These are phyloP conservation scores for Orthonevra nobilis DNA, from an alignment of 2,888 invertebrate genomes.

Conservation along the genomic window DNA sequence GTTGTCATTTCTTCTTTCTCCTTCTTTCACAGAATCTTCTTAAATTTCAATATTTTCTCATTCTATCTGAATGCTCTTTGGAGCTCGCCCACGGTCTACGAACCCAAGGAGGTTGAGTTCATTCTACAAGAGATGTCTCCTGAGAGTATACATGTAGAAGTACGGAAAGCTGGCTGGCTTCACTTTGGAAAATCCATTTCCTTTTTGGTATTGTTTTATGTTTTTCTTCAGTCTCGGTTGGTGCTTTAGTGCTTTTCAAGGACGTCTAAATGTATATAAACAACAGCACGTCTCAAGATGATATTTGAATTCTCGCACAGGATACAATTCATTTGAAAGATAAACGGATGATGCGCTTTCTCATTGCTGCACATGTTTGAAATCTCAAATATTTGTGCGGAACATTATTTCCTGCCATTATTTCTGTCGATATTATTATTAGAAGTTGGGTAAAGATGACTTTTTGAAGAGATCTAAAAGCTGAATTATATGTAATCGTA, in stretches of 20 bases:
- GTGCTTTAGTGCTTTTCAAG: slow-evolving; percentile 66
- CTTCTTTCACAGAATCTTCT: slow-evolving; percentile 6
- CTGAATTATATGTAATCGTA: too few relatives aligned
- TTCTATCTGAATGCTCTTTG: slow-evolving; percentile 11
- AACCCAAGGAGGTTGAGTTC: slow-evolving; percentile 1
- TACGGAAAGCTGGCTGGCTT: slow-evolving; percentile 13
- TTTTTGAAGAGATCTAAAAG: too few relatives aligned
- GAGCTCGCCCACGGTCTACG: slow-evolving; percentile 1
- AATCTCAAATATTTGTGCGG: slow-evolving; percentile 65
- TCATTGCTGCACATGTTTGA: slow-evolving; percentile 70
- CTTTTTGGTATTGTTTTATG: slow-evolving; percentile 68
- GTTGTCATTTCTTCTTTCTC: background rate
- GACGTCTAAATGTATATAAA: slow-evolving; percentile 56
- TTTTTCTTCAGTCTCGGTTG: slow-evolving; percentile 61
- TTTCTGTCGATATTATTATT: slow-evolving; percentile 14
- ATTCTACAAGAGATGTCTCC: background rate
- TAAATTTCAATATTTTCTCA: slow-evolving; percentile 51
- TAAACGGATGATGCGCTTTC: slow-evolving; percentile 69
- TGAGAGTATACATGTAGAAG: background rate
- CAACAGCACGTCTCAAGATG: slow-evolving; percentile 70
- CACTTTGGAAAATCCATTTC: slow-evolving; percentile 65
- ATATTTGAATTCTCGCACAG: slow-evolving; percentile 67
- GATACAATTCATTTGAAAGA: slow-evolving; percentile 69
- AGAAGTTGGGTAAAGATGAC: too few relatives aligned
- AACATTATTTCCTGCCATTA: slow-evolving; percentile 60